phyloP scores from a whole-genome alignment of 30 jellyfish, hydroid and myxozoan genomes.

The Chrysaora quinquecirrha region DNA sequence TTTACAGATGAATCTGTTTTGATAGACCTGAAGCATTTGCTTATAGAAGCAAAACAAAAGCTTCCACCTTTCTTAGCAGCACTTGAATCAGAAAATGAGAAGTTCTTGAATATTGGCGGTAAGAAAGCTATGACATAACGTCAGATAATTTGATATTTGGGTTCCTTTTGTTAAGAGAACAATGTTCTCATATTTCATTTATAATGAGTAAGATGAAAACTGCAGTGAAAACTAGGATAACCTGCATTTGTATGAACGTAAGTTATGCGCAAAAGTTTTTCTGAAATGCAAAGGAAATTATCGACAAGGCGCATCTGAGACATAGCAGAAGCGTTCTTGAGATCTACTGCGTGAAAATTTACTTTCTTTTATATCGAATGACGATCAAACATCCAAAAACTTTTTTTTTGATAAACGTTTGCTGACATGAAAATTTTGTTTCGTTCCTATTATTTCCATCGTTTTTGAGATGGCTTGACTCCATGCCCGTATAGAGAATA shows the following conservation, averaged over 20 bases:
- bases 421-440: too few species aligned
- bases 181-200: background rate
- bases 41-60: conserved; percentile 97
- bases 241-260: background rate
- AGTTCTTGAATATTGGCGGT: conserved; percentile 70
- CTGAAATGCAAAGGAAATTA: background rate
- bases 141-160: too few species aligned
- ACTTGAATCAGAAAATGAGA: conserved; percentile 74
- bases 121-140: too few species aligned
- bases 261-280: background rate
- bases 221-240: background rate
- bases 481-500: too few species aligned
- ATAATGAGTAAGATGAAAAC: background rate
- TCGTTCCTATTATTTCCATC: too few species aligned
- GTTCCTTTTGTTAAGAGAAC: background rate
- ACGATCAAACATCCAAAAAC: too few species aligned
- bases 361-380: too few species aligned
- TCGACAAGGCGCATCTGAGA: too few species aligned
- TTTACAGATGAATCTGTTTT: conserved; percentile 98
- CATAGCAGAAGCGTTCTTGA: too few species aligned
- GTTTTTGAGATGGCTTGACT: too few species aligned
- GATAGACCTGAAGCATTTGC: conserved; percentile 91
- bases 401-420: too few species aligned
- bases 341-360: too few species aligned
- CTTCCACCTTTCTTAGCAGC: conserved; percentile 96